These are phyloP conservation scores for Rostratula benghalensis DNA, from an alignment of 2,113 vertebrate species.

Conservation along the genomic window DNA sequence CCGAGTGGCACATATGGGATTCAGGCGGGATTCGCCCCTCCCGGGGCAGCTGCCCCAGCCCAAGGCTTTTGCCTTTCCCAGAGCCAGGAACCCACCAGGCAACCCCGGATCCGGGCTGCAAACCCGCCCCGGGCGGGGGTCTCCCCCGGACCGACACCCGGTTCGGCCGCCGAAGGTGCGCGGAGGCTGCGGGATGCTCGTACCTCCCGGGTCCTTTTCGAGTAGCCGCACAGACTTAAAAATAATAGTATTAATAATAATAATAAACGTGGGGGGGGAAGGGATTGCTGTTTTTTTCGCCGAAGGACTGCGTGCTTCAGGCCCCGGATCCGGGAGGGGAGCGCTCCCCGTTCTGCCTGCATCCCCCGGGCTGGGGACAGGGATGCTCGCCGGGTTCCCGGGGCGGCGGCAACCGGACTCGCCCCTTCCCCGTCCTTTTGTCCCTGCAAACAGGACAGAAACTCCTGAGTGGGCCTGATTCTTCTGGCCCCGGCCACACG, in stretches of 20 bases:
- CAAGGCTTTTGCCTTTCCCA: neutral
- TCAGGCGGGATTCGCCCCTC: neutral
- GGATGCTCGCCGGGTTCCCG: neutral
- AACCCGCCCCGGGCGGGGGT: neutral
- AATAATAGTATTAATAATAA: neutral
- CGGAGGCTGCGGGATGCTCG: neutral
- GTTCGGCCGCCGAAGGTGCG: neutral
- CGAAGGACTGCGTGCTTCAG: neutral
- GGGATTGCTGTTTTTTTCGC: neutral
- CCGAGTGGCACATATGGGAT: neutral
- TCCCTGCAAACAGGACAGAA: neutral
- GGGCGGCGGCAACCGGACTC: too few species aligned
- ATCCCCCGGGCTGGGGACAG: neutral
- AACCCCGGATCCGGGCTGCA: neutral
- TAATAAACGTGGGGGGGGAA: too few species aligned
- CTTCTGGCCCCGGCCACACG: too few species aligned
- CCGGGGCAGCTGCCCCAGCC: neutral
- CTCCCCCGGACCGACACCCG: rapidly evolving
- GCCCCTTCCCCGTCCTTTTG: neutral
- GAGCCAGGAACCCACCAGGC: too few species aligned
- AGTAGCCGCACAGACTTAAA: neutral
- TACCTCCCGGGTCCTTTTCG: neutral
- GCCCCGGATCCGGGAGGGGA: neutral
- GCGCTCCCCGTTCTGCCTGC: neutral
- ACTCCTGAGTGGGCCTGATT: neutral